Evolutionary conservation across 30 jellyfish, hydroid and myxozoan genomes (phyloP).

Genomic region (Clytia hemisphaerica): DNA sequence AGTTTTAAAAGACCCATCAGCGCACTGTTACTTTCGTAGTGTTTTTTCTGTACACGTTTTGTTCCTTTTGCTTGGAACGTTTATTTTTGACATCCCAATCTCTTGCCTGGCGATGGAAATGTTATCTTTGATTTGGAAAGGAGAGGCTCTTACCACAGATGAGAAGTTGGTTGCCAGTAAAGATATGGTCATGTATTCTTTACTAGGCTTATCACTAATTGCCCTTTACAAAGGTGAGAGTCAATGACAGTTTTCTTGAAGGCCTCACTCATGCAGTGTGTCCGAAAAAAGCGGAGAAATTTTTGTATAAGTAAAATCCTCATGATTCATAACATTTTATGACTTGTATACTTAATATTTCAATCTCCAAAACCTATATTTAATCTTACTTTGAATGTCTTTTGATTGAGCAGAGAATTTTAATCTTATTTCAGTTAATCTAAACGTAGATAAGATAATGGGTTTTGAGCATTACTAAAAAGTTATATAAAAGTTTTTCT

Average conservation of each 20-base stretch:
- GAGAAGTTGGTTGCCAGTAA: conserved; percentile 52
- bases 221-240: conserved; percentile 81
- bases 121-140: conserved; percentile 77
- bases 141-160: conserved; percentile 55
- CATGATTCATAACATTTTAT: too few relatives aligned
- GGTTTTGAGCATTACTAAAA: too few relatives aligned
- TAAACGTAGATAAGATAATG: too few relatives aligned
- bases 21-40: conserved; percentile 43
- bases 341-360: too few relatives aligned
- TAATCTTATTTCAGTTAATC: too few relatives aligned
- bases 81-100: conserved; percentile 74
- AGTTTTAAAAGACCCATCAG: conserved; percentile 57
- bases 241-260: too few relatives aligned
- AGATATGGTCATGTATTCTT: conserved; percentile 34
- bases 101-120: conserved; percentile 81
- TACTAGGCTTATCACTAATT: conserved; percentile 74
- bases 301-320: neutral
- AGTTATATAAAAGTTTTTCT: too few relatives aligned
- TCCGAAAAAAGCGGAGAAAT: too few relatives aligned
- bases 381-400: too few relatives aligned
- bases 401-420: too few relatives aligned
- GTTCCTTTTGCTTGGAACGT: conserved; percentile 54
- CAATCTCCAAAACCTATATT: too few relatives aligned
- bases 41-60: conserved; percentile 59
- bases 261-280: too few relatives aligned